Evolutionary conservation across 2,797 vertebrate genomes (phyloP).

Genomic region (Erithacus rubecula): DNA sequence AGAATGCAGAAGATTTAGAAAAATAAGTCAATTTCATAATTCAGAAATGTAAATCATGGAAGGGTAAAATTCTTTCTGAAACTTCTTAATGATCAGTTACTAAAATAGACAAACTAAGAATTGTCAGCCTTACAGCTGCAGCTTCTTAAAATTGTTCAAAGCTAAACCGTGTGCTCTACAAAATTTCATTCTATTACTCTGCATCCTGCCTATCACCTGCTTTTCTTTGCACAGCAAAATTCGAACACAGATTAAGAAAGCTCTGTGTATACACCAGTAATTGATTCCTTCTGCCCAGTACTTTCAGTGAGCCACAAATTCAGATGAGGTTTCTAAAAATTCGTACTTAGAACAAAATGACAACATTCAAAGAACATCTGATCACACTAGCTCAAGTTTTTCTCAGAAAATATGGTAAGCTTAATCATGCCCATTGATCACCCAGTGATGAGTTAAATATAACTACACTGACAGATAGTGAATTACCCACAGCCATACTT

Average conservation of each 20-base stretch:
- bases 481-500: background rate
- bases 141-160: slow-evolving; percentile 11
- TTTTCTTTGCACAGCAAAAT: background rate
- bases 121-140: slow-evolving; percentile 48
- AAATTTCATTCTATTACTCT: background rate
- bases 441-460: background rate
- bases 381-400: background rate
- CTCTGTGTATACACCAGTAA: background rate
- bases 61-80: slow-evolving; percentile 16
- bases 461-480: background rate
- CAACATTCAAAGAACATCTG: background rate
- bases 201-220: background rate
- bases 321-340: background rate
- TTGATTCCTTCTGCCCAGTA: background rate
- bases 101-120: slow-evolving; percentile 36
- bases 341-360: background rate
- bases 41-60: slow-evolving; percentile 28
- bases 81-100: slow-evolving; percentile 41
- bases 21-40: slow-evolving; percentile 12
- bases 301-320: background rate
- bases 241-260: background rate
- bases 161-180: background rate
- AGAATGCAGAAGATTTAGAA: slow-evolving; percentile 1
- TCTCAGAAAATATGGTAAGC: background rate
- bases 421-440: background rate